Conservation (phyloP, 2,888 invertebrate species). For the Megalurothrips usitatus region DNA sequence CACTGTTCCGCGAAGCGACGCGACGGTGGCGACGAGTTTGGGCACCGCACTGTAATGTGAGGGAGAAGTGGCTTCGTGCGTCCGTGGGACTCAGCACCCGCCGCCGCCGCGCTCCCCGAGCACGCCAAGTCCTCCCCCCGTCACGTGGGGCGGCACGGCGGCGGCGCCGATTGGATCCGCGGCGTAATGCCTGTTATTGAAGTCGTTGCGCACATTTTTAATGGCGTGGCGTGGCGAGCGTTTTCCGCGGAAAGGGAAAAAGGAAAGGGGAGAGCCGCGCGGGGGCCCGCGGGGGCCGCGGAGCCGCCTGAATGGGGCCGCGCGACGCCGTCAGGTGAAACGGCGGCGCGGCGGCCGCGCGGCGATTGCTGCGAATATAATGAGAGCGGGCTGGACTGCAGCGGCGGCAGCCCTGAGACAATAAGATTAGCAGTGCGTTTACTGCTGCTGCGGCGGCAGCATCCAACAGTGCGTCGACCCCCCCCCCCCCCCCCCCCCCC, state of each 20-base stretch:
- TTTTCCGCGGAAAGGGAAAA: neutral
- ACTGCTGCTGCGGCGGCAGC: neutral
- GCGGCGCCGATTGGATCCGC: neutral
- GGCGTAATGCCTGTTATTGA: conserved; percentile 16
- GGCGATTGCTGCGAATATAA: too few species aligned
- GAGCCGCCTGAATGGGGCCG: neutral
- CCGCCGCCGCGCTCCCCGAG: too few species aligned
- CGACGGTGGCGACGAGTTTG: too few species aligned
- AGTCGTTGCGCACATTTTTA: neutral
- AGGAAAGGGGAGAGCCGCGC: neutral
- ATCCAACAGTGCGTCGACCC: neutral
- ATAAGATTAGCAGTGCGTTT: neutral
- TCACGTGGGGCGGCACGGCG: neutral
- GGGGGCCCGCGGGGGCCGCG: too few species aligned
- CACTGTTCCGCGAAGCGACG: too few species aligned
- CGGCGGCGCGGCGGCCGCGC: neutral
- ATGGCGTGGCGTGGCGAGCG: neutral
- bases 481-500: neutral
- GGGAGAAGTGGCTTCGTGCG: too few species aligned
- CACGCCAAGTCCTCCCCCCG: neutral
- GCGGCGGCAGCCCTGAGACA: neutral
- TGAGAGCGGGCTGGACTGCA: too few species aligned
- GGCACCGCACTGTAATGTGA: too few species aligned
- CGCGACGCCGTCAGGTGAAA: neutral
- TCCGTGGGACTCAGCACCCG: too few species aligned